Base-by-base conservation (phyloP, 2,113 vertebrate genomes). In the Prochilodus magdalenae region DNA sequence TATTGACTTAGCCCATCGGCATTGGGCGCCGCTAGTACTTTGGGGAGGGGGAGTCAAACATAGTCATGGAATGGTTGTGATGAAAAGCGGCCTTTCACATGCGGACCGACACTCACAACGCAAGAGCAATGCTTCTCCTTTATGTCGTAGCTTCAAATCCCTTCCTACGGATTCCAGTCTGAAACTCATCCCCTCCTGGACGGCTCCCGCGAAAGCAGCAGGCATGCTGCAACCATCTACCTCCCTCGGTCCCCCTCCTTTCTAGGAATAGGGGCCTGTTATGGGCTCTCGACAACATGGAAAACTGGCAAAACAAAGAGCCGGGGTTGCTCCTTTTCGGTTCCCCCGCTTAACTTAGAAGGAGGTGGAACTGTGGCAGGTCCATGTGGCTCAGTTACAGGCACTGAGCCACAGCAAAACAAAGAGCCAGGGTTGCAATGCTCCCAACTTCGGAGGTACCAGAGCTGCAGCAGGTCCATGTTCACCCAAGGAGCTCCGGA, bases 1-100 rank as follows among this genome's bases (percentile, higher is more conserved):
- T 73, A 73, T 60, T 77, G 59, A 82, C 75, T 72, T 49, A 47
- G 26, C 30, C 65, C 73, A 75, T 70, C 66, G 20, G 66, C 40
- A n/a, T 44, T 44, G 33, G 66, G 66, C 29, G 30, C 49, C 22
- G 14, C 33, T 76, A 24, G 73, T 74, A 30, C 24, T 59, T 82
- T 69, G 80, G 66, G 66, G 79, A 20, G 59, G 67, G 49, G 65
- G 53, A 79, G 44, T 29, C 15, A 51, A 78, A 66, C 66, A 16
- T 5, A 74, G 71, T 53, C 3, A 24, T 14, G 60, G 49, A 53
- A 73, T 69, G 53, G 47, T 77, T 74, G 51, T 12, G 47, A 72
- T 77, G 67, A 76, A 76, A 80, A 73, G 29, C 36, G 20, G 62
- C 20, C 71, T 73, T 26, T 63, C 53, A 26, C 11, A 33, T 2